These are phyloP conservation scores for Brachystomella parvula DNA, from an alignment of 1,140 invertebrate genomes.

Conservation along the genomic window DNA sequence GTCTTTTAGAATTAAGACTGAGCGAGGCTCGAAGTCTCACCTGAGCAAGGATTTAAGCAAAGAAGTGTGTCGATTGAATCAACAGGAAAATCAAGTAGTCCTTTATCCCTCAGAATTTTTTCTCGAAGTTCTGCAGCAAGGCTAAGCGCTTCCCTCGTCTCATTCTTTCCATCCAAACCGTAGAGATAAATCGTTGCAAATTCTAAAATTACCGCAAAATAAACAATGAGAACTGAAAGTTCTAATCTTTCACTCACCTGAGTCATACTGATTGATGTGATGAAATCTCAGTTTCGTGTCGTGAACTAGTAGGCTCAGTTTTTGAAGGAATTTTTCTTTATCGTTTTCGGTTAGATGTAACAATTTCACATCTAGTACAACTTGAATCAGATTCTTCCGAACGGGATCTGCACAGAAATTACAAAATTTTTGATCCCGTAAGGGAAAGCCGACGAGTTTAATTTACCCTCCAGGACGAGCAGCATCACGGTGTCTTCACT, in stretches of 20 bases:
- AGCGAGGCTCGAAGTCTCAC: constrained; percentile 39
- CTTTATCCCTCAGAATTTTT: constrained; percentile 59
- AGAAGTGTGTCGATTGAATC: constrained; percentile 66
- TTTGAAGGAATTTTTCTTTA: constrained; percentile 58
- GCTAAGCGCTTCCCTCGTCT: constrained; percentile 48
- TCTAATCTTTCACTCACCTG: constrained; percentile 35
- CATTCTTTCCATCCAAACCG: constrained; percentile 28
- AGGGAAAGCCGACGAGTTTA: constrained; percentile 10
- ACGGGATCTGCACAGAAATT: constrained; percentile 53
- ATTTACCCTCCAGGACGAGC: constrained; percentile 64
- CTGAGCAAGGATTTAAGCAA: constrained; percentile 88
- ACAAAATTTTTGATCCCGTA: constrained; percentile 56
- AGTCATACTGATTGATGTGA: constrained; percentile 17
- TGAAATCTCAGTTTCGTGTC: constrained; percentile 44
- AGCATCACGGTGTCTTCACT: constrained; percentile 73
- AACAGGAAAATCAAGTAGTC: constrained; percentile 65
- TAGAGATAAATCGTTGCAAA: constrained; percentile 41
- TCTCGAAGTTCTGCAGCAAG: constrained; percentile 56
- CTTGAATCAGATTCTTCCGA: constrained; percentile 65
- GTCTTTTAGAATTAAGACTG: background rate
- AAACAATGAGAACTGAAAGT: constrained; percentile 1
- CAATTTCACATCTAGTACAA: constrained; percentile 62
- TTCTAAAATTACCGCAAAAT: constrained; percentile 24
- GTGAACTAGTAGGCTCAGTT: constrained; percentile 57
- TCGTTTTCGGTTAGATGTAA: constrained; percentile 60